Evolutionary conservation across 2,113 vertebrate genomes (phyloP), one percentile per base, ranked within the genome.

Genomic region (Perca flavescens): DNA sequence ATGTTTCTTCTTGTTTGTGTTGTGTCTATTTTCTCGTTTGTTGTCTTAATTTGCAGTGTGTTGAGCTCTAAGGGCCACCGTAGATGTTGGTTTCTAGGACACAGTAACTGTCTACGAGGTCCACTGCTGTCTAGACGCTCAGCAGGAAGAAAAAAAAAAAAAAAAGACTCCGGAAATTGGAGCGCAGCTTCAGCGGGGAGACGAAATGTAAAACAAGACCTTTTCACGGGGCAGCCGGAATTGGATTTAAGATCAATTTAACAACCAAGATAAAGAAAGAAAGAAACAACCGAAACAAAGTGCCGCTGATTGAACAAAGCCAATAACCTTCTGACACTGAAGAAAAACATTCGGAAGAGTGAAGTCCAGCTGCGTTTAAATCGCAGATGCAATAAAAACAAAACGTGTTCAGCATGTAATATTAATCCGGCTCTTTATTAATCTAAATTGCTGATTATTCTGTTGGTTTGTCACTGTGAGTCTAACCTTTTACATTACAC

Each of bases 61-160:
- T 34, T 6, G 34, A 34, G 34, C 5, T 34, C 34, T 34, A 34
- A 34, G 34, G 1, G 5, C 34, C 34, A 34, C 5, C 34, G 5
- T 34, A 34, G 34, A 36, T 56, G 25, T 16, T 56, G 72, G 56
- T 75, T 82, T 62, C 72, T 56, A 54, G 62, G 79, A 74, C 54
- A 69, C 73, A 75, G 34, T 12, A n/a, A 31, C 19, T 25, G 49
- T 47, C 46, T 34, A 19, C 9, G 0, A 47, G 61, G 53, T 67
- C 70, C 16, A 2, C 7, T 6, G 52, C 43, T 28, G 58, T 77
- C 67, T n/a, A 58, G 80, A 77, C 57, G 5, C 40, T 52, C 74
- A 31, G 50, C 40, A 3, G 65, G 65, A 34, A 34, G 72, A 62
- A 40, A 82, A 63, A 34, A 6, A 34, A 4, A 6, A 6, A 34